Evolutionary conservation across 2,113 vertebrate species (phyloP).

Genomic region (Aspiorhynchus laticeps): DNA sequence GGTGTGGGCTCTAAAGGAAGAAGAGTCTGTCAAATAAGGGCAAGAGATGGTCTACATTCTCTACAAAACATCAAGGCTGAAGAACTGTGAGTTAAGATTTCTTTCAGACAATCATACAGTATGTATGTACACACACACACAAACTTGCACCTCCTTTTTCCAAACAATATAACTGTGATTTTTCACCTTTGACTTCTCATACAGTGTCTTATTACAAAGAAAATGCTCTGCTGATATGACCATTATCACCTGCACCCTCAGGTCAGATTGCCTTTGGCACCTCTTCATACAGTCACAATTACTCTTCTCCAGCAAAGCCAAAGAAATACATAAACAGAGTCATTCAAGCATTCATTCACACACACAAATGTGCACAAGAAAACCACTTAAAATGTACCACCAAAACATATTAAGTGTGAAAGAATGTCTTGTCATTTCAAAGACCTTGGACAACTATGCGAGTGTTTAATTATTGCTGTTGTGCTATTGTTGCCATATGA

Average conservation of each 20-base stretch:
- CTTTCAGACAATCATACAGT: background rate
- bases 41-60: constrained; percentile 56
- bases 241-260: constrained; percentile 70
- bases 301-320: constrained; percentile 44
- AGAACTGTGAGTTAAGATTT: background rate
- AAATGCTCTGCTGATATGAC: constrained; percentile 66
- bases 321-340: background rate
- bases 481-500: background rate
- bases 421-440: background rate
- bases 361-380: background rate
- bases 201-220: constrained; percentile 72
- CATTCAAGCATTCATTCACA: background rate
- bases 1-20: constrained; percentile 24
- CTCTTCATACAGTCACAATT: constrained; percentile 53
- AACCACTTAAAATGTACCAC: background rate
- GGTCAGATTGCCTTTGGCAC: constrained; percentile 73
- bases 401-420: background rate
- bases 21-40: constrained; percentile 52
- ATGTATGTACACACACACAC: constrained; percentile 13
- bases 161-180: constrained; percentile 74
- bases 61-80: background rate
- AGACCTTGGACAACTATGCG: background rate
- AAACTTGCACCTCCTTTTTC: constrained; percentile 51
- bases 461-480: background rate
- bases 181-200: constrained; percentile 75